Conservation (phyloP, 2,888 invertebrate species). For the Ochropacha duplaris region DNA sequence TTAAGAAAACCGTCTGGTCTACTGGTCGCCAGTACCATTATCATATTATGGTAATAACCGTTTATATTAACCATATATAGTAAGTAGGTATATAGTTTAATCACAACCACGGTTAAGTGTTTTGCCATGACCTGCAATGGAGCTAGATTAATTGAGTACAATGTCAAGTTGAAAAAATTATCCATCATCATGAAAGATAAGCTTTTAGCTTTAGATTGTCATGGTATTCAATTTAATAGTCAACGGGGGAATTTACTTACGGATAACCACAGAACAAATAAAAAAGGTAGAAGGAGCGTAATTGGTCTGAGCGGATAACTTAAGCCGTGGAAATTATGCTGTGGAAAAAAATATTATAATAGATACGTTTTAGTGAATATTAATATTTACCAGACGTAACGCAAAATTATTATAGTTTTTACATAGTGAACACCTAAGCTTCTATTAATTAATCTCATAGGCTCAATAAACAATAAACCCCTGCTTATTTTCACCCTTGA, state of each 20-base stretch:
- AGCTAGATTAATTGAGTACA: neutral
- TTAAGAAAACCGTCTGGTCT: neutral
- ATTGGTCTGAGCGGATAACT: too few species aligned
- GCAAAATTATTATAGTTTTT: too few species aligned
- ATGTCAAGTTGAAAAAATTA: neutral
- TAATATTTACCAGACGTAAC: too few species aligned
- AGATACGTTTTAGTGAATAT: too few species aligned
- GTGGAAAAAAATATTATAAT: too few species aligned
- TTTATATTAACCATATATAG: neutral
- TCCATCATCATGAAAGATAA: neutral
- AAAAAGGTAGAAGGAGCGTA: too few species aligned
- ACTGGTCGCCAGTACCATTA: neutral
- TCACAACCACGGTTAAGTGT: neutral
- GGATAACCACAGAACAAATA: too few species aligned
- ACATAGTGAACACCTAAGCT: neutral
- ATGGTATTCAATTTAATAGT: neutral
- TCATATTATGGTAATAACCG: neutral
- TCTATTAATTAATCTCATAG: neutral
- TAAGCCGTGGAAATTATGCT: too few species aligned
- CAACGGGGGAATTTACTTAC: too few species aligned
- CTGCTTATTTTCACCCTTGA: neutral
- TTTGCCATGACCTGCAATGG: neutral
- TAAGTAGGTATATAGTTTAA: neutral
- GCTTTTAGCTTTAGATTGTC: neutral
- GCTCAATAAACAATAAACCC: conserved; percentile 4